Conservation (phyloP, 2,888 invertebrate species). For the Pardosa pseudoannulata region DNA sequence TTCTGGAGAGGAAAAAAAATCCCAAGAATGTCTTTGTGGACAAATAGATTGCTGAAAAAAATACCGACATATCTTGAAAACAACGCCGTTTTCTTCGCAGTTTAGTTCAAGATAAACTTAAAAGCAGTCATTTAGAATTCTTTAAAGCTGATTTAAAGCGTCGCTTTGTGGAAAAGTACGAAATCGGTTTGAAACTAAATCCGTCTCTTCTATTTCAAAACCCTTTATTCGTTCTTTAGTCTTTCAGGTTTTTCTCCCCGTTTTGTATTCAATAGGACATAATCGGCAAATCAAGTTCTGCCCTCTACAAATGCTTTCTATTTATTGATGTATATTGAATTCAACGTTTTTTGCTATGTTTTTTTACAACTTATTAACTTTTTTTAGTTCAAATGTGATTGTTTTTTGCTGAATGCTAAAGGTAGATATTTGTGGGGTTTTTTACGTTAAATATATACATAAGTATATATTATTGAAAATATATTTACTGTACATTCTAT, state of each 20-base stretch:
- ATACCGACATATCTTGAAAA: background rate
- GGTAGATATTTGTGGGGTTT: too few species aligned
- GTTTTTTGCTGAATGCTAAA: too few species aligned
- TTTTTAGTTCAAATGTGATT: too few species aligned
- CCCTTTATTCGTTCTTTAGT: background rate
- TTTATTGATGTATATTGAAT: too few species aligned
- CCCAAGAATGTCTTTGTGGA: background rate
- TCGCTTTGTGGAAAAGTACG: slow-evolving; percentile 28
- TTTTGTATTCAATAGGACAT: background rate
- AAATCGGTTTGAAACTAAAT: background rate
- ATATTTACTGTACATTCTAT: too few species aligned
- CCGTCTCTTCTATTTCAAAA: background rate
- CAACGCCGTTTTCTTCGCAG: slow-evolving; percentile 47
- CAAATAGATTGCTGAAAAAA: background rate
- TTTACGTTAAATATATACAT: too few species aligned
- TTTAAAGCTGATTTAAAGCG: slow-evolving; percentile 56
- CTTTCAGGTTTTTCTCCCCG: too few species aligned
- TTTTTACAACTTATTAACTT: too few species aligned
- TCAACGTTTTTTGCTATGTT: too few species aligned
- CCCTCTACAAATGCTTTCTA: background rate
- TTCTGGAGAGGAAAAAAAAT: background rate
- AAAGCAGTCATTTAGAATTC: slow-evolving; percentile 53
- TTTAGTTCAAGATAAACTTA: slow-evolving; percentile 51
- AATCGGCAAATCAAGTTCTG: background rate
- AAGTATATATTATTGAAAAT: too few species aligned